phyloP scores from a whole-genome alignment of 2,113 vertebrate genomes.

The Psephotus haematonotus region DNA sequence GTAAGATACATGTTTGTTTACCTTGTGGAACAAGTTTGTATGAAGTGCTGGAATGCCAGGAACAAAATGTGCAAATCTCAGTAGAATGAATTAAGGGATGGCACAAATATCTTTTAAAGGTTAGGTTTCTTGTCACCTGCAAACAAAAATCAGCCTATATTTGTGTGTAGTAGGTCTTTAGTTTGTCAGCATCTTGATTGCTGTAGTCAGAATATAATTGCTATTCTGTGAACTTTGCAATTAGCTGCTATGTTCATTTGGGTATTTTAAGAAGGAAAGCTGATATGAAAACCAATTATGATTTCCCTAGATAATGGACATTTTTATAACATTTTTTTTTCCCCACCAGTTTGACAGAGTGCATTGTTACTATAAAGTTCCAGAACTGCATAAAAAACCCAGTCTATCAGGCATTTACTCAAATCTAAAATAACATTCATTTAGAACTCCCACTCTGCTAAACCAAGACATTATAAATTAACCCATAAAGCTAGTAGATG shows the following conservation, averaged over 20 bases:
- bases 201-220: not conserved
- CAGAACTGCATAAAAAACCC: not conserved
- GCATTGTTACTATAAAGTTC: not conserved
- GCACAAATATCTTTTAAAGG: not conserved
- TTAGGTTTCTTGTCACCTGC: not conserved
- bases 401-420: not conserved
- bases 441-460: conserved; percentile 10
- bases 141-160: not conserved
- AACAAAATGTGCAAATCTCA: not conserved
- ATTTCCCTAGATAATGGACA: conserved; percentile 17
- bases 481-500: not conserved
- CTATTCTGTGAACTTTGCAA: conserved; percentile 13
- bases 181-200: not conserved
- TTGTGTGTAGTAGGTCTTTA: not conserved
- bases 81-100: not conserved
- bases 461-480: conserved; percentile 8
- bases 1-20: not conserved
- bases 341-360: not conserved
- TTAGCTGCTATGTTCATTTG: conserved; percentile 25
- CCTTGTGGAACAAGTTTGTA: not conserved
- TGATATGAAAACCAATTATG: conserved; percentile 13
- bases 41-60: not conserved
- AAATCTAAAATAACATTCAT: not conserved
- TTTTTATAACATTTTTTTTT: not conserved
- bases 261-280: conserved; percentile 32